These are phyloP conservation scores for Drosophila prosaltans DNA, from an alignment of 1,140 invertebrate species.

Conservation along the genomic window DNA sequence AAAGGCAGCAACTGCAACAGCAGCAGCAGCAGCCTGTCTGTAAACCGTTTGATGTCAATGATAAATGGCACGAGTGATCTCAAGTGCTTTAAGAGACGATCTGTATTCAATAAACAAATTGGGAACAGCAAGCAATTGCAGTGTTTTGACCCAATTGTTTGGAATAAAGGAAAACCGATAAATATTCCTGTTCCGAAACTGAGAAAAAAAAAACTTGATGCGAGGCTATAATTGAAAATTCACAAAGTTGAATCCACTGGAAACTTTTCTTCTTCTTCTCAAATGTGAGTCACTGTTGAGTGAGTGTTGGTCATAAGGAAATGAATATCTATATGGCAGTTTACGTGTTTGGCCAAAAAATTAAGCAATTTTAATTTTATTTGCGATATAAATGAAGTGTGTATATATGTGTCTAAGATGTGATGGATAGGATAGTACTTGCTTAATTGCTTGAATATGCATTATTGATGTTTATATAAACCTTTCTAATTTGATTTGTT, in stretches of 20 bases:
- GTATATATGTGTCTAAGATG: no score
- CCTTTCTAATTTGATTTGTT: no score
- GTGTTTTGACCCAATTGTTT: slow-evolving; percentile 54
- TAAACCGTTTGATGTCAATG: slow-evolving; percentile 51
- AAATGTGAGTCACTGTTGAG: neutral
- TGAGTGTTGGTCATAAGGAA: neutral
- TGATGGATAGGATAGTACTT: no score
- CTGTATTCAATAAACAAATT: slow-evolving; percentile 77
- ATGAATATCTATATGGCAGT: neutral
- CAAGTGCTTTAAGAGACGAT: slow-evolving; percentile 32
- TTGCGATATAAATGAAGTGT: no score
- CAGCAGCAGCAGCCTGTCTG: slow-evolving; percentile 15
- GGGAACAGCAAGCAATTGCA: slow-evolving; percentile 52
- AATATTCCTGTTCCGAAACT: neutral
- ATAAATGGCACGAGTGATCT: slow-evolving; percentile 60
- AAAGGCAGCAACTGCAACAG: neutral
- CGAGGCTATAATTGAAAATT: no score
- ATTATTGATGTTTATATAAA: no score
- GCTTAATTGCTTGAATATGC: no score
- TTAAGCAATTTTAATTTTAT: no score
- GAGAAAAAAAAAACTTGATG: no score
- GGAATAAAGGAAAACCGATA: slow-evolving; percentile 18
- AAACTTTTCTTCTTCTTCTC: neutral
- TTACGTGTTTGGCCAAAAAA: neutral
- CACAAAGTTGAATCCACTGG: neutral